phyloP scores from a whole-genome alignment of 1,140 invertebrate species.

The Lepidurus arcticus region DNA sequence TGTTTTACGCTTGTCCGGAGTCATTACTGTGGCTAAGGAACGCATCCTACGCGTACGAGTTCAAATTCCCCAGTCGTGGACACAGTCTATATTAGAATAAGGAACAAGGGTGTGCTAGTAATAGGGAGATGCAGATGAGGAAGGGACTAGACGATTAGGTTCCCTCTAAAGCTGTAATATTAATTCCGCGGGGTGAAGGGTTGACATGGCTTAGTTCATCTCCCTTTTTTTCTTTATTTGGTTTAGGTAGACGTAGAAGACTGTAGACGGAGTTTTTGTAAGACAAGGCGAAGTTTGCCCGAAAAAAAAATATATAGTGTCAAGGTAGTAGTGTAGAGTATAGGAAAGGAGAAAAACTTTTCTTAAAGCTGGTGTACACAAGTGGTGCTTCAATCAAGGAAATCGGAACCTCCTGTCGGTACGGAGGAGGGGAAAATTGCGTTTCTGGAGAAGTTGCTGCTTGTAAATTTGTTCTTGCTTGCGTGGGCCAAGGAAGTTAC shows the following conservation, averaged over 20 bases:
- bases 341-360: not conserved
- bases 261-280: not conserved
- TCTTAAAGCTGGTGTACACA: not conserved
- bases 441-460: conserved; percentile 6
- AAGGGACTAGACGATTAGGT: not conserved
- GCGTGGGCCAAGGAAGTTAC: conserved; percentile 12
- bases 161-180: conserved; percentile 16
- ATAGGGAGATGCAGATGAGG: not conserved
- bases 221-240: not conserved
- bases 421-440: not conserved
- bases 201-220: not conserved
- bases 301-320: not conserved
- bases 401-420: conserved; percentile 20
- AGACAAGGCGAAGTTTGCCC: not conserved
- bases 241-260: not conserved
- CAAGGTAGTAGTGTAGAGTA: not conserved
- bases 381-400: conserved; percentile 21
- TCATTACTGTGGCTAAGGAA: not conserved
- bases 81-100: not conserved
- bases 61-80: not conserved
- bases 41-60: too few species aligned
- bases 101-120: not conserved
- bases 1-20: not conserved
- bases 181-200: not conserved
- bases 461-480: conserved; percentile 22